These are phyloP conservation scores for Hyles lineata DNA, from an alignment of 2,888 invertebrate species.

Conservation along the genomic window DNA sequence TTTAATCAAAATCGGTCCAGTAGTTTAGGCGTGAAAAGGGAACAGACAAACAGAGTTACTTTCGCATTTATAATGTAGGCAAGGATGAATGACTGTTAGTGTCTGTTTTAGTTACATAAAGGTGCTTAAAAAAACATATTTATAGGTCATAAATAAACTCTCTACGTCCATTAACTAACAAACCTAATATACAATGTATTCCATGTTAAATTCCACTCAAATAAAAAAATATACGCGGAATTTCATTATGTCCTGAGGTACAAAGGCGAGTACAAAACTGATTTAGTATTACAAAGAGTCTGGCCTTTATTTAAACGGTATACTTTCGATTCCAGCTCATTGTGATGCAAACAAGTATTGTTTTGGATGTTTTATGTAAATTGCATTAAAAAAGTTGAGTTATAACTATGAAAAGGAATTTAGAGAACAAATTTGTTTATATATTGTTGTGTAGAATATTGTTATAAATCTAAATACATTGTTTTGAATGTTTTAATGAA, in stretches of 20 bases:
- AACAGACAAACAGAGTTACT: too few species aligned
- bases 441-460: background rate
- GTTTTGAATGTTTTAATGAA: background rate
- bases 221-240: background rate
- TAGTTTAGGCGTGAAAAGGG: too few species aligned
- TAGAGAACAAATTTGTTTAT: background rate
- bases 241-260: background rate
- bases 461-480: too few species aligned
- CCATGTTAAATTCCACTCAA: background rate
- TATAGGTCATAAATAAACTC: too few species aligned
- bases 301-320: slow-evolving; percentile 45
- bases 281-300: slow-evolving; percentile 22
- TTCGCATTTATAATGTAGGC: too few species aligned
- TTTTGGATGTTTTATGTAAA: slow-evolving; percentile 35
- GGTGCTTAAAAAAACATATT: too few species aligned
- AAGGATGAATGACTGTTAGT: too few species aligned
- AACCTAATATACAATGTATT: background rate
- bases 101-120: too few species aligned
- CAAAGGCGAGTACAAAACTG: background rate
- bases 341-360: slow-evolving; percentile 47
- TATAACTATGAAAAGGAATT: slow-evolving; percentile 6
- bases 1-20: too few species aligned
- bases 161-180: too few species aligned
- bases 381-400: slow-evolving; percentile 25
- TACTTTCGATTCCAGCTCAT: slow-evolving; percentile 46